Base-by-base conservation (phyloP, 1,140 invertebrate genomes). In the Sweltsa coloradensis region DNA sequence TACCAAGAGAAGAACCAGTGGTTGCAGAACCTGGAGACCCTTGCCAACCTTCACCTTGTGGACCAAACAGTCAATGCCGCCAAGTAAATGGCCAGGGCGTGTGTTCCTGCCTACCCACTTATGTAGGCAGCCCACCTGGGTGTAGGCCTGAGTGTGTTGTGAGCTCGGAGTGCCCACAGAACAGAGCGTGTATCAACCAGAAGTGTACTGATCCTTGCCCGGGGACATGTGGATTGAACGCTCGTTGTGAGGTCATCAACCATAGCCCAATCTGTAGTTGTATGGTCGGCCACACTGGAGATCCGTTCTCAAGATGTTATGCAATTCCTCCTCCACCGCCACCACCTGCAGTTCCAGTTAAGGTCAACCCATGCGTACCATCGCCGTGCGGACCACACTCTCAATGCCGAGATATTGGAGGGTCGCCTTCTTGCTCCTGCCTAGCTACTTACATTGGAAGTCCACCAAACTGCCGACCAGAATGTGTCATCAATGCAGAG, bases 121-220 rank as follows among this genome's bases (percentile, higher is more conserved):
- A 83, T 56, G 76, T 81, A 53, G 89, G 88, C 22, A 86, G 89
- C 64, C 85, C 87, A 1, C 55, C 54, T 23, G 57, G 49, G 18
- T 52, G 52, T 40, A 29, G 46, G 31, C 48, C 49, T 1, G 55
- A 59, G 34, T 59, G 57, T 41, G 47, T 75, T 11, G 46, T 67
- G 18, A 75, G 78, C 55, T 65, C 70, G 0, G 79, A 85, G 56
- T 85, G 82, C 62, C 57, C 53, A 58, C 69, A 58, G 47, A 69
- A 76, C 55, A 71, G 70, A 57, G 75, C 76, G 9, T 81, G 79
- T 59, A 64, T 75, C 21, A 63, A 71, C 44, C 70, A 76, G 43
- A 79, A 75, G 61, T 83, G 80, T 61, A 66, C 67, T 58, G 73
- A 82, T 58, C 78, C 78, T 19, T 83, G 80, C 56, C 57, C 63